phyloP scores from a whole-genome alignment of 2,888 invertebrate species.

The Pterobdella sp. region DNA sequence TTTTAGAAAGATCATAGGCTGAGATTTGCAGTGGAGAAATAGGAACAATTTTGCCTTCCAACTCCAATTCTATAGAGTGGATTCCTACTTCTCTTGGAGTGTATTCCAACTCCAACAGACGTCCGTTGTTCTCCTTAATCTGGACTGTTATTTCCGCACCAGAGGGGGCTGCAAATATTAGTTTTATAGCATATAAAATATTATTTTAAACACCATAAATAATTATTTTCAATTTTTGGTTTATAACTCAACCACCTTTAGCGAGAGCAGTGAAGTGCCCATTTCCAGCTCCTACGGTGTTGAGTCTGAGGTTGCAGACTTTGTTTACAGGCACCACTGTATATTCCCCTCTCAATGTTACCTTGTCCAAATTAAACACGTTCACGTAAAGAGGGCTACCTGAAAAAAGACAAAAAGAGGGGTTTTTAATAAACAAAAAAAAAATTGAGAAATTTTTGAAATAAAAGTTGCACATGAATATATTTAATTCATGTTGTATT shows the following conservation, averaged over 20 bases:
- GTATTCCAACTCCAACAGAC: constrained; percentile 30
- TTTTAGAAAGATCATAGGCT: constrained; percentile 74
- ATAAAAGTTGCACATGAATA: too few relatives aligned
- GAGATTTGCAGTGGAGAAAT: constrained; percentile 51
- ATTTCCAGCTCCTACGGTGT: constrained; percentile 17
- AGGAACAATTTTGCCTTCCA: constrained; percentile 42
- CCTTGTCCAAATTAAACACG: constrained; percentile 9
- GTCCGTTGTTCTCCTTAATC: constrained; percentile 18
- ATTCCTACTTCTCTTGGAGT: constrained; percentile 39
- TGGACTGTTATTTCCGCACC: constrained; percentile 22
- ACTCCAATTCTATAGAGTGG: constrained; percentile 41
- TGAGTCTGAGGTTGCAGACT: constrained; percentile 17
- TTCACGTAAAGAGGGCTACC: constrained; percentile 24
- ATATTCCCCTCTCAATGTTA: background rate
- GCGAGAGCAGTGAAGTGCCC: constrained; percentile 23
- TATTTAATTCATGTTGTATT: too few relatives aligned
- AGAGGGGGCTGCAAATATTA: constrained; percentile 22
- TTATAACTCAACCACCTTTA: constrained; percentile 12
- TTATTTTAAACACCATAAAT: background rate
- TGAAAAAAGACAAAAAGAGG: background rate
- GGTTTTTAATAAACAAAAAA: background rate
- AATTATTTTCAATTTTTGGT: background rate
- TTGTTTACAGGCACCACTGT: constrained; percentile 20
- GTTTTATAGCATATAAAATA: background rate
- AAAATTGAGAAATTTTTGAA: too few relatives aligned